Base-by-base conservation (phyloP, 2,113 vertebrate genomes). In the Anser brachyrhynchus region DNA sequence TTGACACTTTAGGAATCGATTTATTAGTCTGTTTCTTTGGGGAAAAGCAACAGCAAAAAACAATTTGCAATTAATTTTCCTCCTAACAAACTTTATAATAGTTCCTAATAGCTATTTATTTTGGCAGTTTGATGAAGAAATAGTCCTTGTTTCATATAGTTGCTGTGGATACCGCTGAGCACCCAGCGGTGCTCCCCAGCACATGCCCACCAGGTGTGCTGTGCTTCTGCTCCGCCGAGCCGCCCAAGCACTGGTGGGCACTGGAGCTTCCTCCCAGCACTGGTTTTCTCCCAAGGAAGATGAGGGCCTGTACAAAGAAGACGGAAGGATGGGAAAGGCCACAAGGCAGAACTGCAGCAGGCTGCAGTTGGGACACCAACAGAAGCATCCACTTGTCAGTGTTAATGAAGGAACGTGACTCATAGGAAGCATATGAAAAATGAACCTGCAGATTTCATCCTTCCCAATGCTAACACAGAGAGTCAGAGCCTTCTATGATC, bases 361-460 rank as follows among this genome's bases (percentile, higher is more conserved):
- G 33, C 33, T 66, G 17, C 79, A 66, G 58, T 26, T 49, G 26
- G 18, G 43, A 7, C 9, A 51, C 37, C 44, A 65, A 10, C 14
- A 49, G 43, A 33, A 11, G 26, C 22, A 77, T 51, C 43, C 37
- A 15, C 69, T 37, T 41, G 12, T 29, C 67, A 49, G 31, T 58
- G 14, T 65, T 90, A 57, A 55, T 22, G 52, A 77, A n/a, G 66
- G n/a, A 71, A 62, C 21, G 19, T 65, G 39, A 46, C 25, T 57
- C 2, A 0, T 22, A 21, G 0, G 4, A 74, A 70, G 28, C 10
- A 16, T 52, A 18, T 44, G 28, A 10, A 51, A 22, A 62, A 46
- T 33, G 5, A 41, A 18, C 22, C 78, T 33, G 19, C 25, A 74
- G 79, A 49, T 39, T 58, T 84, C 46, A 75, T 23, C 43, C 15